Percentiles rank a stretch among this genome's conserved stretches.
phyloP scores from a whole-genome alignment of 1,140 invertebrate species.

The Contarinia nasturtii region DNA sequence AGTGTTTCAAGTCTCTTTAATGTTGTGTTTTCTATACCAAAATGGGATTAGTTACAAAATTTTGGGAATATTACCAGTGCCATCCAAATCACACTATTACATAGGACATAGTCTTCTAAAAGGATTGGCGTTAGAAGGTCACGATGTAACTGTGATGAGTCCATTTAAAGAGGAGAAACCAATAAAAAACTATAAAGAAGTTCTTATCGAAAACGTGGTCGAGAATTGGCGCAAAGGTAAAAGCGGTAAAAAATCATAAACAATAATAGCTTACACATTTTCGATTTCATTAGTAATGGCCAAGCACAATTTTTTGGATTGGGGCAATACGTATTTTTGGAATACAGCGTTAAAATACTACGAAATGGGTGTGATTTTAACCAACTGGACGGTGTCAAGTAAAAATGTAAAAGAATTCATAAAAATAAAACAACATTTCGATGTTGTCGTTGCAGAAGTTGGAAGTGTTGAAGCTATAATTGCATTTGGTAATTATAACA shows the following conservation, averaged over 20 bases:
- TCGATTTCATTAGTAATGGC: background rate
- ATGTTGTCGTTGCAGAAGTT: slow-evolving; percentile 4
- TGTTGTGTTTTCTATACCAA: too few relatives aligned
- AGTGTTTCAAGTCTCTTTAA: too few relatives aligned
- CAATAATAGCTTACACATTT: background rate
- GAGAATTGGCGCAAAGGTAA: background rate
- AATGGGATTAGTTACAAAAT: too few relatives aligned
- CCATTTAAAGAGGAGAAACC: slow-evolving; percentile 32
- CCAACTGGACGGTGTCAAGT: background rate
- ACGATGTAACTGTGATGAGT: slow-evolving; percentile 45
- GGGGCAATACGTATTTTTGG: background rate
- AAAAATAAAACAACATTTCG: slow-evolving; percentile 11
- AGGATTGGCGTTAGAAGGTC: slow-evolving; percentile 38
- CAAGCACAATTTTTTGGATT: background rate
- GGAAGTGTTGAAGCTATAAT: slow-evolving; percentile 9
- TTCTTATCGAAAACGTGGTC: slow-evolving; percentile 1
- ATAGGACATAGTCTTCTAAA: slow-evolving; percentile 30
- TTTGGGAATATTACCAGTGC: slow-evolving; percentile 14
- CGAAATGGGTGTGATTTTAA: background rate
- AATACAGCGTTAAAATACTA: background rate
- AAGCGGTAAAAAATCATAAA: background rate
- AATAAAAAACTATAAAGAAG: slow-evolving; percentile 14
- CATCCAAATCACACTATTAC: slow-evolving; percentile 18
- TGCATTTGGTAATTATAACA: slow-evolving; percentile 9
- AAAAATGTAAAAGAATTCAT: slow-evolving; percentile 4